Evolutionary conservation across 1,140 invertebrate genomes (phyloP).

Genomic region (Drosophila subpulchrella): DNA sequence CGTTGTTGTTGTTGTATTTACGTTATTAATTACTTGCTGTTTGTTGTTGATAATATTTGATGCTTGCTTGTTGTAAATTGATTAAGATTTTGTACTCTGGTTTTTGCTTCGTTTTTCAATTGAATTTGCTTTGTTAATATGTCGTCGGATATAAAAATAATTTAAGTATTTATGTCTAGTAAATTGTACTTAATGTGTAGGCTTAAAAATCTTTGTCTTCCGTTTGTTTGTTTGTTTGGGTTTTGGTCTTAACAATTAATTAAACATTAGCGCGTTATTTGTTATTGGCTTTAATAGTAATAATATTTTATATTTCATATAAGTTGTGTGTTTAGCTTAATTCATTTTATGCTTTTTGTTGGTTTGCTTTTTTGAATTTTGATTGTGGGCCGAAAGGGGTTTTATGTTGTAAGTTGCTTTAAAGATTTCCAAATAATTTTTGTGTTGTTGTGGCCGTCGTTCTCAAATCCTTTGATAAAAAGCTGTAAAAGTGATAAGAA

Average conservation of each 20-base stretch:
- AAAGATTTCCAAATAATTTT: constrained; percentile 36
- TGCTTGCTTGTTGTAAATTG: constrained; percentile 44
- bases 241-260: constrained; percentile 77
- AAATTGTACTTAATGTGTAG: constrained; percentile 65
- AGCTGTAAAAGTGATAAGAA: constrained; percentile 45
- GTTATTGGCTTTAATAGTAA: constrained; percentile 35
- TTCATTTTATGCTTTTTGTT: constrained; percentile 43
- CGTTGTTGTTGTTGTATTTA: constrained; percentile 62
- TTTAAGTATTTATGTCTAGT: constrained; percentile 39
- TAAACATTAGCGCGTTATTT: constrained; percentile 68
- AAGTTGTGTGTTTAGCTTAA: constrained; percentile 39
- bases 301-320: constrained; percentile 45
- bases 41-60: constrained; percentile 56
- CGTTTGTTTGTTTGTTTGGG: constrained; percentile 82
- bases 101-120: constrained; percentile 62
- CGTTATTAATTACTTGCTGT: constrained; percentile 33
- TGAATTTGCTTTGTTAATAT: constrained; percentile 55
- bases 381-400: constrained; percentile 63
- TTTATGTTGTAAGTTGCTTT: constrained; percentile 10
- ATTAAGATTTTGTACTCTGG: constrained; percentile 73
- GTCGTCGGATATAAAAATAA: constrained; percentile 45
- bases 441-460: constrained; percentile 36
- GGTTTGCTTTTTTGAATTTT: constrained; percentile 53
- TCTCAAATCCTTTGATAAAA: constrained; percentile 76
- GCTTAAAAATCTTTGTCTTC: constrained; percentile 83